phyloP scores from a whole-genome alignment of 2,797 vertebrate genomes.

The Rallus crepitans region DNA sequence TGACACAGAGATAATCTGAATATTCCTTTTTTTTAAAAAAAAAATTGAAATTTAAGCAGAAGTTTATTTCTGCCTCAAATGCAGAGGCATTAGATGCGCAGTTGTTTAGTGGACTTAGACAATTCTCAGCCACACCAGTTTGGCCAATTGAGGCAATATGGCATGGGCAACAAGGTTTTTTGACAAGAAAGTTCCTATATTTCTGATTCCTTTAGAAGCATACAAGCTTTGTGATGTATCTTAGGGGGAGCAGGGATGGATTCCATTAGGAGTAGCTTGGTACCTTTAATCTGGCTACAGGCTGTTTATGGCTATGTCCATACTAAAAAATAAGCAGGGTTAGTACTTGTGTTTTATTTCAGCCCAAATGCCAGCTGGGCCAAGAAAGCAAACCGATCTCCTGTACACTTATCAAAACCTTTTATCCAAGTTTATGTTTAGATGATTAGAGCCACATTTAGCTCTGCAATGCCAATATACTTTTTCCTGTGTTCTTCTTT shows the following conservation, averaged over 20 bases:
- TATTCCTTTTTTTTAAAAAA: neutral
- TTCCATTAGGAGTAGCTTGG: neutral
- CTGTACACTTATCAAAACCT: neutral
- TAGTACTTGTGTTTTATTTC: neutral
- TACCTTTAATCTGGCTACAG: fast-evolving
- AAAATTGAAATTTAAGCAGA: neutral
- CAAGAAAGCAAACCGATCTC: neutral
- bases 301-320: neutral
- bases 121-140: neutral
- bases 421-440: neutral
- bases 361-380: neutral
- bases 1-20: neutral
- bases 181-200: neutral
- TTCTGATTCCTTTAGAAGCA: neutral
- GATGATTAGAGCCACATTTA: neutral
- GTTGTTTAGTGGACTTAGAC: neutral
- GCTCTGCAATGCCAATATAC: neutral
- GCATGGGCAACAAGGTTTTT: neutral
- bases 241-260: neutral
- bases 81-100: neutral
- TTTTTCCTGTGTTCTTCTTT: neutral
- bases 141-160: neutral
- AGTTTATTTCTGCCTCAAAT: neutral
- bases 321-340: neutral
- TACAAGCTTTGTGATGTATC: neutral